Percentiles rank a stretch among this genome's conserved stretches.
phyloP scores from a whole-genome alignment of 2,797 vertebrate species.

The Falco novaeseelandiae region DNA sequence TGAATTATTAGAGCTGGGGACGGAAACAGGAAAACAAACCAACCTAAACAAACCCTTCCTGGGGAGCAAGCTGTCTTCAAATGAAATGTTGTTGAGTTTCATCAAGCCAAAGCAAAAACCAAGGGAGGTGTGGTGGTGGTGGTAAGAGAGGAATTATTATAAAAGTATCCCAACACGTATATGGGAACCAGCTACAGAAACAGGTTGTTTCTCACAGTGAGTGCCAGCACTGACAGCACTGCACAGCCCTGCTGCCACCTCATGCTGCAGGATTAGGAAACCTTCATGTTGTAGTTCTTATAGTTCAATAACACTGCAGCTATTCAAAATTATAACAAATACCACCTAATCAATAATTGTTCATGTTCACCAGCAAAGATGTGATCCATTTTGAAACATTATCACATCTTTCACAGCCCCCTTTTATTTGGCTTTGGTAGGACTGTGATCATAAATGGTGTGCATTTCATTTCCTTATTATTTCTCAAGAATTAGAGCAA shows the following conservation, averaged over 20 bases:
- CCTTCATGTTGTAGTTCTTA: rapidly evolving
- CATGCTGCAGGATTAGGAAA: not conserved
- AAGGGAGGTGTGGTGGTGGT: rapidly evolving
- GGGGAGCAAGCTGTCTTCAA: not conserved
- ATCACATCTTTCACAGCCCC: not conserved
- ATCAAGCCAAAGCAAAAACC: not conserved
- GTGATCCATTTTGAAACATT: not conserved
- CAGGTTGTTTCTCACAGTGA: no score
- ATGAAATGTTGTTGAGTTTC: not conserved
- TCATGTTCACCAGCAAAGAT: not conserved
- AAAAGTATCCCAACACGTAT: not conserved
- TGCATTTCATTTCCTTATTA: not conserved
- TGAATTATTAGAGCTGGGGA: not conserved
- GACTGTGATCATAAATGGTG: not conserved
- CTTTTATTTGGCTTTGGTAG: not conserved
- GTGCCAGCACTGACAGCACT: not conserved
- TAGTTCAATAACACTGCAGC: not conserved
- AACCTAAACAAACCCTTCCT: not conserved
- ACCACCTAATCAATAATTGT: not conserved
- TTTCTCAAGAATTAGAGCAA: not conserved
- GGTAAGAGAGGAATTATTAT: not conserved
- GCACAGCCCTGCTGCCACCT: not conserved
- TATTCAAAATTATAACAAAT: not conserved
- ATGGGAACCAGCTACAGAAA: not conserved
- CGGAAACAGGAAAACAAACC: not conserved